phyloP scores from a whole-genome alignment of 2,113 vertebrate genomes.

The Serranochromis macrocephalus region DNA sequence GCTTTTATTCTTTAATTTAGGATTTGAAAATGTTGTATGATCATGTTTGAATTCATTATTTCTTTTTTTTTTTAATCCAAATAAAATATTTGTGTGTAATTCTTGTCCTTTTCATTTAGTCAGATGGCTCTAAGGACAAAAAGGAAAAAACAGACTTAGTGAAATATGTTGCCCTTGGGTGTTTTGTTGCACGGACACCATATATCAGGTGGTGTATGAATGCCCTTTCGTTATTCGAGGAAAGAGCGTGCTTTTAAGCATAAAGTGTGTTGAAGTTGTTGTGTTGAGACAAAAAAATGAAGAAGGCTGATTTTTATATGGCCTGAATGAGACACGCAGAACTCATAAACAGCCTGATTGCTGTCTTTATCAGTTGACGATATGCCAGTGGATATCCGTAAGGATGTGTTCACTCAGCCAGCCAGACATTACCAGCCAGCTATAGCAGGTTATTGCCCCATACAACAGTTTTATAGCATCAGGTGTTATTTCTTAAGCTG shows the following conservation, averaged over 20 bases:
- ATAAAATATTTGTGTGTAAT: constrained; percentile 28
- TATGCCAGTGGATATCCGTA: constrained; percentile 46
- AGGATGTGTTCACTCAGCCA: constrained; percentile 33
- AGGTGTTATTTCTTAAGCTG: not conserved
- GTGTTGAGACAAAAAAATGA: constrained; percentile 24
- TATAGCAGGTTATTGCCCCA: constrained; percentile 32
- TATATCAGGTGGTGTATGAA: constrained; percentile 11
- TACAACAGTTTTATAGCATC: constrained; percentile 5
- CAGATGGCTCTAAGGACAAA: not conserved
- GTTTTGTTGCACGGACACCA: not conserved
- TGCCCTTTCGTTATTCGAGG: not conserved
- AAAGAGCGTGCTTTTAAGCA: not conserved
- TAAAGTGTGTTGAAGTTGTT: constrained; percentile 5
- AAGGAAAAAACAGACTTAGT: not conserved
- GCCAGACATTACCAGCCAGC: constrained; percentile 14
- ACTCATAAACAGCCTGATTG: constrained; percentile 46
- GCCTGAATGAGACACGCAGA: constrained; percentile 1
- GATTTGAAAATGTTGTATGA: not conserved
- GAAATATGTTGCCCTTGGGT: not conserved
- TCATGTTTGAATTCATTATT: constrained; percentile 5
- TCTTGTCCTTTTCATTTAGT: not conserved
- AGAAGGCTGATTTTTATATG: constrained; percentile 34
- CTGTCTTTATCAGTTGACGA: constrained; percentile 36
- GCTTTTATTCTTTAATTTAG: not conserved
- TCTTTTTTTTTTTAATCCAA: not conserved